Evolutionary conservation across 2,797 vertebrate genomes (phyloP).

Genomic region (Artibeus lituratus): DNA sequence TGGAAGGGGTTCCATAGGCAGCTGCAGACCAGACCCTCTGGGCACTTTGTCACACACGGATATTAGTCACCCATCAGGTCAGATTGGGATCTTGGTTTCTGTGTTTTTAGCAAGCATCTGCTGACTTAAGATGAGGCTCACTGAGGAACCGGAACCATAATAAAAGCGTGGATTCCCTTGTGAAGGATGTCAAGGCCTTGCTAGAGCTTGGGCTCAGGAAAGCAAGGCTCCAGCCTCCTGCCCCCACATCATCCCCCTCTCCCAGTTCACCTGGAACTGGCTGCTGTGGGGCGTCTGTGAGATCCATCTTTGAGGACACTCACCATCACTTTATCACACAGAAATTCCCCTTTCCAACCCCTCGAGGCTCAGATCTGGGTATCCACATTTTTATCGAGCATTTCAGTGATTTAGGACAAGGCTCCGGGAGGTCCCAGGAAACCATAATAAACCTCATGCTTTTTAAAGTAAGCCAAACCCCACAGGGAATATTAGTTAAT

Average conservation of each 20-base stretch:
- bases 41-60: background rate
- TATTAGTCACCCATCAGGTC: background rate
- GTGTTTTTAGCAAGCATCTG: background rate
- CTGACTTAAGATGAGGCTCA: background rate
- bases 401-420: background rate
- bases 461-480: background rate
- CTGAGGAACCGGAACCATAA: background rate
- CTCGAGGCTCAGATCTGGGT: background rate
- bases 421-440: background rate
- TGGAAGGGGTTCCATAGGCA: background rate
- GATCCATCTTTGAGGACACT: background rate
- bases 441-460: background rate
- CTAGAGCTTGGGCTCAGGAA: background rate
- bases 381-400: background rate
- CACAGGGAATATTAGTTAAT: background rate
- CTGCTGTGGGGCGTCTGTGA: too few relatives aligned
- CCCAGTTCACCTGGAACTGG: background rate
- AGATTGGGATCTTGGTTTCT: background rate
- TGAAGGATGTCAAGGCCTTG: background rate
- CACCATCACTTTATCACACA: background rate
- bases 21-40: background rate
- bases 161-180: background rate
- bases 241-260: rapidly evolving
- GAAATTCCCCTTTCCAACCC: background rate
- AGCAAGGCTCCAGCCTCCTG: background rate